These are phyloP conservation scores for Geophilus truncorum DNA, from an alignment of 2,888 invertebrate genomes.

Conservation along the genomic window DNA sequence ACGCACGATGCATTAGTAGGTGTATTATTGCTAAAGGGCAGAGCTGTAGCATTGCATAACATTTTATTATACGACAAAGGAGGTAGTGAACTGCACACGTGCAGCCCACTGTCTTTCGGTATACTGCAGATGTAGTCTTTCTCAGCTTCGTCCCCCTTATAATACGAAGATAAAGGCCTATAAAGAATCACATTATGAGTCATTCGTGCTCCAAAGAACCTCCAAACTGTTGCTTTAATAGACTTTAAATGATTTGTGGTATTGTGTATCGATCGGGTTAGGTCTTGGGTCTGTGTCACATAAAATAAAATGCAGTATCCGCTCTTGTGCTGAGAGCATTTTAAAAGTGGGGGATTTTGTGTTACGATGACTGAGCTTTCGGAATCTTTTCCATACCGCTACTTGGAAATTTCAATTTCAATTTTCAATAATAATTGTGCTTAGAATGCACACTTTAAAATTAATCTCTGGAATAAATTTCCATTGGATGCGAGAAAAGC, in stretches of 20 bases:
- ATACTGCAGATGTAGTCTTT: conserved; percentile 96
- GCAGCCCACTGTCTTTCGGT: conserved; percentile 91
- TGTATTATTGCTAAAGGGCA: conserved; percentile 46
- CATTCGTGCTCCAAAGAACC: neutral
- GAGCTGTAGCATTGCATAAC: conserved; percentile 70
- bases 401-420: no score
- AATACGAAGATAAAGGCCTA: conserved; percentile 67
- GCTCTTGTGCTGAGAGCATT: neutral
- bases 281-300: neutral
- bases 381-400: no score
- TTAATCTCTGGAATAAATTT: no score
- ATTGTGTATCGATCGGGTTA: neutral
- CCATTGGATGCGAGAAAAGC: no score
- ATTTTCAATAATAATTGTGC: no score
- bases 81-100: conserved; percentile 73
- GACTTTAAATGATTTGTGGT: neutral
- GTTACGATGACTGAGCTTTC: no score
- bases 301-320: neutral
- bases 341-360: neutral
- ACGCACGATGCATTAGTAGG: conserved; percentile 69
- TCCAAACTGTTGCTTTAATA: neutral
- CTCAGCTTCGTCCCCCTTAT: conserved; percentile 56
- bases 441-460: no score
- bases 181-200: neutral
- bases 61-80: conserved; percentile 65